Conservation (phyloP, 1,140 invertebrate species). For the Brachionus rotundiformis region DNA sequence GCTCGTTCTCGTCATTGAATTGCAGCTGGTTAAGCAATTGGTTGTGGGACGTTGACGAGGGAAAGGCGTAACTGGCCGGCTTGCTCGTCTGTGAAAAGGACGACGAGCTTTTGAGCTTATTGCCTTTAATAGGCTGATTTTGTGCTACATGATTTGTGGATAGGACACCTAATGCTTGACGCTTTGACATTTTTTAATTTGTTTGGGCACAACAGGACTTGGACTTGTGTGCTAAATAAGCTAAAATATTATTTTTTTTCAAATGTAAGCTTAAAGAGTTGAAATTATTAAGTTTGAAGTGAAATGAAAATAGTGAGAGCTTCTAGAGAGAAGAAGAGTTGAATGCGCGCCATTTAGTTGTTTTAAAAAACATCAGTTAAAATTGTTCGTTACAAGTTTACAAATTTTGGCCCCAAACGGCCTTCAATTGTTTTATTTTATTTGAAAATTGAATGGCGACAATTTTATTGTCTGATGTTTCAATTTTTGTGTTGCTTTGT, state of each 20-base stretch:
- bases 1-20: conserved; percentile 50
- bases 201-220: not conserved
- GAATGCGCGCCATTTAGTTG: conserved; percentile 9
- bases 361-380: not conserved
- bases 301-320: not conserved
- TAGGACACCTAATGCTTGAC: conserved; percentile 47
- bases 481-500: not conserved
- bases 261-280: conserved; percentile 27
- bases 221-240: not conserved
- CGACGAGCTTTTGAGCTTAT: conserved; percentile 1
- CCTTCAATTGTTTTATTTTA: not conserved
- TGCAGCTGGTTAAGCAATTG: conserved; percentile 10
- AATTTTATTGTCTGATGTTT: not conserved
- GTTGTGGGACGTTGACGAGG: conserved; percentile 30
- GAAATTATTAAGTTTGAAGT: not conserved
- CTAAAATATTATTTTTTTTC: not conserved
- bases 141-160: conserved; percentile 2
- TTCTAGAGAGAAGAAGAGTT: not conserved
- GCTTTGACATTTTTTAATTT: conserved; percentile 23
- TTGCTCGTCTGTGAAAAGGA: not conserved
- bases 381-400: not conserved
- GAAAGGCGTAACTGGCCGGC: not conserved
- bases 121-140: not conserved
- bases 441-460: not conserved
- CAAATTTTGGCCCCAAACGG: conserved; percentile 30